phyloP scores from a whole-genome alignment of 2,888 invertebrate genomes.

The Leucania comma region DNA sequence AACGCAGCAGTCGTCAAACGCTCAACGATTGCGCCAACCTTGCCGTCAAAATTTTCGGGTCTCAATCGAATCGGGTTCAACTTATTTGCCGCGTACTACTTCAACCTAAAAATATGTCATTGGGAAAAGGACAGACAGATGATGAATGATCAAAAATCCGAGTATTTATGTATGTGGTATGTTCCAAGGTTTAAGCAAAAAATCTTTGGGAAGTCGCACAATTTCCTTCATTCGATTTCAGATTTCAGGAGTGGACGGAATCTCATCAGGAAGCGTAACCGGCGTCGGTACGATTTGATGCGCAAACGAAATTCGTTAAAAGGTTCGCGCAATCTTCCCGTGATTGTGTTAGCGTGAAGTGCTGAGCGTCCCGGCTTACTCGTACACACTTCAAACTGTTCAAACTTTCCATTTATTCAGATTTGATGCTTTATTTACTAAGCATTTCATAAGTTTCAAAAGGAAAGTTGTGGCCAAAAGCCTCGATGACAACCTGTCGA shows the following conservation, averaged over 20 bases:
- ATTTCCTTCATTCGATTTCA: neutral
- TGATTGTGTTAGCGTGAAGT: constrained; percentile 20
- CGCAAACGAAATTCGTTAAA: constrained; percentile 24
- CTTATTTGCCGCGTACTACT: too few relatives aligned
- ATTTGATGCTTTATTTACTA: neutral
- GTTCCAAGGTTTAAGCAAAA: neutral
- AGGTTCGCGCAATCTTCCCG: constrained; percentile 12
- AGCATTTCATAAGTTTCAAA: neutral
- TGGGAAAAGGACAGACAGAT: too few relatives aligned
- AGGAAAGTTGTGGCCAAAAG: neutral
- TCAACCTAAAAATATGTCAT: too few relatives aligned
- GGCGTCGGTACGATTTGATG: neutral
- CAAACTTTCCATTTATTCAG: constrained; percentile 5
- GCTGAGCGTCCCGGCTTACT: neutral
- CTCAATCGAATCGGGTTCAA: too few relatives aligned
- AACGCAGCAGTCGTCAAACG: too few relatives aligned
- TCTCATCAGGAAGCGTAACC: neutral
- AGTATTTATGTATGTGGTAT: too few relatives aligned
- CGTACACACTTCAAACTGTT: neutral
- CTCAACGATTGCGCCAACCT: too few relatives aligned
- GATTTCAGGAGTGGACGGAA: constrained; percentile 5
- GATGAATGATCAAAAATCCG: too few relatives aligned
- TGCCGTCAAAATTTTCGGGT: too few relatives aligned
- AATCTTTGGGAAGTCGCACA: neutral
- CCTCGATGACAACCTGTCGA: too few relatives aligned